Conservation (phyloP, 92 coral and sea anemone species). For the Meandrina meandrites region DNA sequence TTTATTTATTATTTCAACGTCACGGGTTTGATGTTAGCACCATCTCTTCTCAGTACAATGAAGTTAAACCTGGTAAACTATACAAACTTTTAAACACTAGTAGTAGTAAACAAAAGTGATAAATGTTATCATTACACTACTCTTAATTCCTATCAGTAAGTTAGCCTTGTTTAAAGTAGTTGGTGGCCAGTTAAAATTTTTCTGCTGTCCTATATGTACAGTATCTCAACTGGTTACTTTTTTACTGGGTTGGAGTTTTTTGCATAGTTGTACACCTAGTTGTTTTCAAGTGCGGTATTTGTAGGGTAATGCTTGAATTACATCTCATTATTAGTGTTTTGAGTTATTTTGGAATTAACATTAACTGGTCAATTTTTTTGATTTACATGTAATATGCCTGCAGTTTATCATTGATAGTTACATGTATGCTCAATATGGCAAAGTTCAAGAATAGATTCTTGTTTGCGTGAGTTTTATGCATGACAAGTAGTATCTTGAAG, state of each 20-base stretch:
- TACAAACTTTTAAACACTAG: conserved; percentile 21
- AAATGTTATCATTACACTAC: background rate
- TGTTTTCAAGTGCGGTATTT: background rate
- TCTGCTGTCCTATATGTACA: background rate
- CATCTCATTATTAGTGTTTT: background rate
- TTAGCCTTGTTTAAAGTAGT: background rate
- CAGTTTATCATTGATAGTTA: background rate
- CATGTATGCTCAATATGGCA: too few relatives aligned
- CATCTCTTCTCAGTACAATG: conserved; percentile 11
- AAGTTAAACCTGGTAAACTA: conserved; percentile 42
- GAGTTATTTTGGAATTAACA: background rate
- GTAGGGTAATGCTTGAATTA: background rate
- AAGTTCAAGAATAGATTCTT: too few relatives aligned
- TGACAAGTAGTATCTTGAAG: background rate
- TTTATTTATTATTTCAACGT: conserved; percentile 22
- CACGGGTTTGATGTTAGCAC: conserved; percentile 17
- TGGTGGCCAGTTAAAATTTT: background rate
- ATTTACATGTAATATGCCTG: background rate
- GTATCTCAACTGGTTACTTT: background rate
- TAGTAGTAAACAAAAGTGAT: too few relatives aligned
- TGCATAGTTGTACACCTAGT: background rate
- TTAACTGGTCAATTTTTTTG: background rate
- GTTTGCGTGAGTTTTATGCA: too few relatives aligned
- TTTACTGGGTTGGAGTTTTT: background rate
- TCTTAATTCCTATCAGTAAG: background rate